A percentile compares a stretch with the other conserved stretches of the same genome.
These are phyloP conservation scores for Onychorhynchus coronatus DNA, from an alignment of 2,113 vertebrate species.

Conservation along the genomic window DNA sequence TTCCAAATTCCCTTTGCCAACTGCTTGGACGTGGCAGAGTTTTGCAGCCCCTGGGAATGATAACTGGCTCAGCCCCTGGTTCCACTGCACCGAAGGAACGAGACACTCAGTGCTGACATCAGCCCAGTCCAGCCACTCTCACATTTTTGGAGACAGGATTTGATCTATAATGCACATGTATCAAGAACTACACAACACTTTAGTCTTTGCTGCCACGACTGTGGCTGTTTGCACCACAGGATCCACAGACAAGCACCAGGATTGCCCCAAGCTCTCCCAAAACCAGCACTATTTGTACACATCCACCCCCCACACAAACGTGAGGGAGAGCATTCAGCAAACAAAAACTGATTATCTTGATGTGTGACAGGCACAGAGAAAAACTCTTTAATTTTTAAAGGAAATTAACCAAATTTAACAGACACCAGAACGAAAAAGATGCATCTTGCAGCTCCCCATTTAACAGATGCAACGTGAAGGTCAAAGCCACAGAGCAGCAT, in stretches of 20 bases:
- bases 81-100: neutral
- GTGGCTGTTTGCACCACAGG: neutral
- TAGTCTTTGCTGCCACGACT: neutral
- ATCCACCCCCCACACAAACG: neutral
- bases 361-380: neutral
- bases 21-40: neutral
- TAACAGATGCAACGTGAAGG: slow-evolving; percentile 28
- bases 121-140: neutral
- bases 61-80: neutral
- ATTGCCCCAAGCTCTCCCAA: neutral
- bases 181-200: neutral
- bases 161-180: neutral
- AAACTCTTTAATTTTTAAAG: slow-evolving; percentile 16
- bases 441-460: neutral
- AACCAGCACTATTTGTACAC: neutral
- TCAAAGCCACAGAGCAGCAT: slow-evolving; percentile 20
- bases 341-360: slow-evolving; percentile 12
- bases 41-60: neutral
- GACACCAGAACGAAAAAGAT: neutral
- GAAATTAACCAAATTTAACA: slow-evolving; percentile 38
- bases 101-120: neutral
- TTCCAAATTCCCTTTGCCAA: neutral
- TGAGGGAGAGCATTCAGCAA: neutral
- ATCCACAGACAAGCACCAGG: neutral
- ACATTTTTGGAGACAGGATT: neutral